Conservation (phyloP, 2,888 invertebrate genomes). For the Hesperia comma region DNA sequence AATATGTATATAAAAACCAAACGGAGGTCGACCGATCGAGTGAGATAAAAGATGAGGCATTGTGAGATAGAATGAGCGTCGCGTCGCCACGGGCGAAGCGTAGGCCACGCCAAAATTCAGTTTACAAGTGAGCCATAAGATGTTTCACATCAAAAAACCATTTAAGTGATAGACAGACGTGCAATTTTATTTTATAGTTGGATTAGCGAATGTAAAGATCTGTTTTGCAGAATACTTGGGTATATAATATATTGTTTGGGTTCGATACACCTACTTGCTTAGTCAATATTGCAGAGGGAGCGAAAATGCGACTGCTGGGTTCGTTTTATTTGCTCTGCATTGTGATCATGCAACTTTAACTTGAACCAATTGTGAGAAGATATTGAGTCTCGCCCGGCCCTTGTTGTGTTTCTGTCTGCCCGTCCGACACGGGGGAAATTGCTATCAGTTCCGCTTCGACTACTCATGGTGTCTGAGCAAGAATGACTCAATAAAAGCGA, state of each 20-base stretch:
- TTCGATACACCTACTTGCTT: constrained; percentile 51
- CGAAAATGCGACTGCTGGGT: constrained; percentile 57
- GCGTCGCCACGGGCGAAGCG: no score
- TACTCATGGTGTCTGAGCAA: constrained; percentile 70
- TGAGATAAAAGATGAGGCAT: no score
- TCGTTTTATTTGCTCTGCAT: constrained; percentile 71
- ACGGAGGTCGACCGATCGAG: no score
- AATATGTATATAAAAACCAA: no score
- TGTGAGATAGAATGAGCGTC: no score
- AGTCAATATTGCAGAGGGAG: constrained; percentile 64
- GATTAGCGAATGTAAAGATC: constrained; percentile 34
- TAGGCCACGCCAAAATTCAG: no score
- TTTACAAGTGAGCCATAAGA: no score
- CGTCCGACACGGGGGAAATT: constrained; percentile 67
- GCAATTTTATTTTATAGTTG: constrained; percentile 38
- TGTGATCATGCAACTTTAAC: constrained; percentile 77
- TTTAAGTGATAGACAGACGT: no score
- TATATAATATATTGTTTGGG: constrained; percentile 51
- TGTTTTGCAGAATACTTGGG: constrained; percentile 40
- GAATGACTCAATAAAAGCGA: constrained; percentile 42
- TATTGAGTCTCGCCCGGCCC: constrained; percentile 61
- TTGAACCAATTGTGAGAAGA: constrained; percentile 67
- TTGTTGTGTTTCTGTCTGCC: constrained; percentile 52
- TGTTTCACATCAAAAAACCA: no score
- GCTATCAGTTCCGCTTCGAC: constrained; percentile 65